phyloP scores from a whole-genome alignment of 2,797 vertebrate genomes.

The Lacerta bilineata region DNA sequence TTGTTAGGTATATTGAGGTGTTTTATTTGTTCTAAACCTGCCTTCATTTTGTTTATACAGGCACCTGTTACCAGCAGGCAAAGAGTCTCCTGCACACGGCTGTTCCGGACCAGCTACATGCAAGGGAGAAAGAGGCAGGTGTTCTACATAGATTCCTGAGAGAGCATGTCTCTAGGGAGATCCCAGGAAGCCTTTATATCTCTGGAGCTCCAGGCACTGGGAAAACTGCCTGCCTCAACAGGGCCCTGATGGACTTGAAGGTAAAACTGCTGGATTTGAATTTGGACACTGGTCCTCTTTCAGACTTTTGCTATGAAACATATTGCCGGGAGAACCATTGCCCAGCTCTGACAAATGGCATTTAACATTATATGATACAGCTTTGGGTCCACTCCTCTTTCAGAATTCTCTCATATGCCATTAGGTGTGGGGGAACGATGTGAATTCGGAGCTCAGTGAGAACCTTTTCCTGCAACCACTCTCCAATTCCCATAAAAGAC shows the following conservation, averaged over 20 bases:
- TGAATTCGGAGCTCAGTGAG: not conserved
- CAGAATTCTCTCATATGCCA: no score
- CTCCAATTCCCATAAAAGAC: not conserved
- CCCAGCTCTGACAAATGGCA: not conserved
- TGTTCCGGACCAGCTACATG: constrained; percentile 87
- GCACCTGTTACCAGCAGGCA: constrained; percentile 84
- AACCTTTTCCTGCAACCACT: not conserved
- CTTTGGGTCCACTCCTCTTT: not conserved
- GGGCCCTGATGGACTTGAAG: constrained; percentile 88
- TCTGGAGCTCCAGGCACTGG: constrained; percentile 94
- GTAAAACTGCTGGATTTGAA: constrained; percentile 67
- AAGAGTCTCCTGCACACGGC: constrained; percentile 91
- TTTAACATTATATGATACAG: not conserved
- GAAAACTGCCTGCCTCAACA: constrained; percentile 92
- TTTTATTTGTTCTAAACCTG: not conserved
- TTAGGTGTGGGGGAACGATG: not conserved
- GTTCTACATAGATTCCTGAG: constrained; percentile 86
- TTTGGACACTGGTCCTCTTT: not conserved
- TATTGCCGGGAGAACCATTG: not conserved
- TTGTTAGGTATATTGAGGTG: not conserved
- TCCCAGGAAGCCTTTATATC: constrained; percentile 92
- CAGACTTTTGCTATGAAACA: not conserved
- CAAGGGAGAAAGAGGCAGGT: constrained; percentile 83
- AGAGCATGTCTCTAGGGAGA: constrained; percentile 78
- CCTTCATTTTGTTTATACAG: constrained; percentile 71